Base-by-base conservation (phyloP, 2,888 invertebrate species). In the Chrysina gloriosa region DNA sequence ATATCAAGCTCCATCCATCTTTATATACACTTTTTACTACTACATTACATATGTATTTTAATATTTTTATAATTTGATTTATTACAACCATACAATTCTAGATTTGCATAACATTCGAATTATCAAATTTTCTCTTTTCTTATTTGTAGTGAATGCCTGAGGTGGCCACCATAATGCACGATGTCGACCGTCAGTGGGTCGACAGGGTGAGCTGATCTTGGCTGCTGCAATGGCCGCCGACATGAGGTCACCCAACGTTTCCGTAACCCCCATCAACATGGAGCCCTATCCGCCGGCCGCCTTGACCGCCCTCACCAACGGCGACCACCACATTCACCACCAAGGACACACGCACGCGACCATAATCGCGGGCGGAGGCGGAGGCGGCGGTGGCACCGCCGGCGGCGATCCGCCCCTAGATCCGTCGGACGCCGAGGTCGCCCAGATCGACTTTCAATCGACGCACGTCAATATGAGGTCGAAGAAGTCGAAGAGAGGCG, bases 251-350 rank as follows among this genome's bases (percentile, higher is more conserved):
- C 82, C 82, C 67, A 87, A 93, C 85, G 90, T 93, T 68, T 92
- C 93, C 69, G 92, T 93, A 78, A 93, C 93, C 74, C 91, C 92
- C 75, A 93, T 93, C 84, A 92, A 92, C 81, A 89, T 90, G 77
- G 83, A 83, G 72, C 78, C 80, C 19, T 74, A 73, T 56, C 71
- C 74, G 27, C 71, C 73, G 25, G 58, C 56, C 19, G 76, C 61
- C 71, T 58, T 76, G 29, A 73, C 74, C 36, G 70, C 72, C 52
- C 70, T 73, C 19, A 69, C 74, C 66, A 78, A 78, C 71, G 76
- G 69, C 25, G 61, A 72, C 69, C 50, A 66, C 23, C 68, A 63
- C 34, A 65, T 47, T 39, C 23, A 48, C 9, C 65, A 48, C 29
- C 69, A 66, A 31, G 65, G 67, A 4, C 42, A 42, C 23, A 48